phyloP scores from a whole-genome alignment of 1,140 invertebrate genomes.

The Pogonus chalceus region DNA sequence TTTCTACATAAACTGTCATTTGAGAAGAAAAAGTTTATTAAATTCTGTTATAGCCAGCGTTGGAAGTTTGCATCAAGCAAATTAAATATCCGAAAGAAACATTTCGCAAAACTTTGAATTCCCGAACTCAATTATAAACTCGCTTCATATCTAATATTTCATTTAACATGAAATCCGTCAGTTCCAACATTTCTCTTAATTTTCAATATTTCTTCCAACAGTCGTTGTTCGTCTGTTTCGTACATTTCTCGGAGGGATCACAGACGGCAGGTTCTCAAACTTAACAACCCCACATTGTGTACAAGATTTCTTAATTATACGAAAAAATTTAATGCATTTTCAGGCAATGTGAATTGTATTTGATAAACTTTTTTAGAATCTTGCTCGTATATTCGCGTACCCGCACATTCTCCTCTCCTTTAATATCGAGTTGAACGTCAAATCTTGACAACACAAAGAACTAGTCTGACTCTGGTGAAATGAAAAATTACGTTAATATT shows the following conservation, averaged over 20 bases:
- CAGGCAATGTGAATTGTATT: no score
- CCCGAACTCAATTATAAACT: conserved; percentile 1
- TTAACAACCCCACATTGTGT: no score
- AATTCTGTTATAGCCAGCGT: no score
- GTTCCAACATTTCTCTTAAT: conserved; percentile 5
- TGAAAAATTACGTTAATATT: conserved; percentile 34
- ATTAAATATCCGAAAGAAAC: no score
- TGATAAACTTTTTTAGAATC: no score
- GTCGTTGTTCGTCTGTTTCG: neutral
- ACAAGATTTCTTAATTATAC: no score
- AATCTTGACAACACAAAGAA: conserved; percentile 3
- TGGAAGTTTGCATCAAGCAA: no score
- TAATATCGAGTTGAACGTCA: conserved; percentile 3
- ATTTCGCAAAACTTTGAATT: no score
- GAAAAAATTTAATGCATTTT: no score
- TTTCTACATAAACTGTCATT: no score
- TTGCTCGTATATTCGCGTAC: neutral
- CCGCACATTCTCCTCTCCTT: neutral
- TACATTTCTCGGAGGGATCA: neutral
- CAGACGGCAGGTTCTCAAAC: neutral
- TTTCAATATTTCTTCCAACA: neutral
- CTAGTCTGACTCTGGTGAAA: conserved; percentile 9
- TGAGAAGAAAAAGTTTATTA: no score
- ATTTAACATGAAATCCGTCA: conserved; percentile 3
- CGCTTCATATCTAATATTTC: conserved; percentile 5